Conservation (phyloP, 1,140 invertebrate species). For the Eufriesea mexicana region DNA sequence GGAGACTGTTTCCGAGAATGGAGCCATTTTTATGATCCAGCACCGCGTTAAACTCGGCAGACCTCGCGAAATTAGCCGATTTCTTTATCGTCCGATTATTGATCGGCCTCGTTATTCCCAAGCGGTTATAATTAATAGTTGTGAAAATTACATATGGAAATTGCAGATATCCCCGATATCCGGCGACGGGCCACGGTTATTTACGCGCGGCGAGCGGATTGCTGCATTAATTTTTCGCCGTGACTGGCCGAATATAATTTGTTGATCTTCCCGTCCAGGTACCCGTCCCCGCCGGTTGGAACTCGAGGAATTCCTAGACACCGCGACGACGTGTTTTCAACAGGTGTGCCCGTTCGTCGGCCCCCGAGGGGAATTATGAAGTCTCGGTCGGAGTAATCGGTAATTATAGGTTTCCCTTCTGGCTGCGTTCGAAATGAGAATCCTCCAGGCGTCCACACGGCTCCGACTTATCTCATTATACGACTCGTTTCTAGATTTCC, state of each 20-base stretch:
- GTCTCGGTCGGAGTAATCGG: conserved; percentile 34
- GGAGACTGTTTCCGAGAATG: neutral
- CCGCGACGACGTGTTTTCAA: conserved; percentile 49
- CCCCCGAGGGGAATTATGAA: conserved; percentile 22
- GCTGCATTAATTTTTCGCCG: conserved; percentile 41
- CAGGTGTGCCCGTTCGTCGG: conserved; percentile 38
- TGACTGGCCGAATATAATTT: conserved; percentile 51
- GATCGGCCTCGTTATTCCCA: conserved; percentile 25
- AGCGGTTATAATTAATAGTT: conserved; percentile 35
- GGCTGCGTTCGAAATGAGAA: neutral
- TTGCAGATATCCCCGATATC: conserved; percentile 36
- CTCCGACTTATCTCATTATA: conserved; percentile 40
- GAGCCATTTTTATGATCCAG: no score
- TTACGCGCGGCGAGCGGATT: conserved; percentile 17
- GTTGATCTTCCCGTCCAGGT: conserved; percentile 21
- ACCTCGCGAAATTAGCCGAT: neutral
- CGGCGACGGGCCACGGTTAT: conserved; percentile 10
- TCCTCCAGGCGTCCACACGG: neutral
- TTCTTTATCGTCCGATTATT: neutral
- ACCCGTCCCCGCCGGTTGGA: conserved; percentile 6
- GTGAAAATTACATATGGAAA: conserved; percentile 46
- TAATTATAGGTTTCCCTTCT: conserved; percentile 48
- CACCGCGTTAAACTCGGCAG: no score
- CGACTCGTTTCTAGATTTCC: conserved; percentile 35
- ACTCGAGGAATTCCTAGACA: conserved; percentile 52